Conservation (phyloP, 2,797 vertebrate species). For the Lutjanus argentimaculatus region DNA sequence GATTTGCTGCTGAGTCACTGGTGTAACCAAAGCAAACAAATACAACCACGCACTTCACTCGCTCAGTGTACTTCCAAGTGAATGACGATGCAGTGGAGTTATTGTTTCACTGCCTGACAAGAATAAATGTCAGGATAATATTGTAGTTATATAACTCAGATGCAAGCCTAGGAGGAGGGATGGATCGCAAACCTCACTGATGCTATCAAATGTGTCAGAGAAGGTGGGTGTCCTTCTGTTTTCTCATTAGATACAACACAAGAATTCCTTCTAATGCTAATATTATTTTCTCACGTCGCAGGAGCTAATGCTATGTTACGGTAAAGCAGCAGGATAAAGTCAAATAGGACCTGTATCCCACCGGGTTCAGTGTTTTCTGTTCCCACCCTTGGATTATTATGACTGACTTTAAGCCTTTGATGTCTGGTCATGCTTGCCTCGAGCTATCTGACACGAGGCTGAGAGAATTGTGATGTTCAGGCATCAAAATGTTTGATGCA, state of each 20-base stretch:
- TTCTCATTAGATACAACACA: constrained; percentile 4
- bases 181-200: constrained; percentile 18
- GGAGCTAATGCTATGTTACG: constrained; percentile 1
- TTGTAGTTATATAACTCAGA: constrained; percentile 40
- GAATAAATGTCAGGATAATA: constrained; percentile 55
- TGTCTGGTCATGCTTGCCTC: not conserved
- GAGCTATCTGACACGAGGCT: too few relatives aligned
- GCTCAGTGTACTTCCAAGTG: constrained; percentile 26
- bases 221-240: constrained; percentile 22
- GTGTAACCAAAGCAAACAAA: constrained; percentile 50
- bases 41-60: constrained; percentile 41
- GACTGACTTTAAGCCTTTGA: not conserved
- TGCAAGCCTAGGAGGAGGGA: constrained; percentile 10
- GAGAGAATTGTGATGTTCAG: not conserved
- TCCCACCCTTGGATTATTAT: not conserved
- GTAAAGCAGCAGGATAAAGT: not conserved
- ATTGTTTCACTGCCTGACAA: constrained; percentile 41
- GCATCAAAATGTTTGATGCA: not conserved
- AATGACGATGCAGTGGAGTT: constrained; percentile 17
- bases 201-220: constrained; percentile 41
- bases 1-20: constrained; percentile 58
- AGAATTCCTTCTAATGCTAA: constrained; percentile 1
- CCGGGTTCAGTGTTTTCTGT: not conserved
- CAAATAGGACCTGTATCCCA: not conserved
- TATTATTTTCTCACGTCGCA: not conserved